phyloP scores from a whole-genome alignment of 2,797 vertebrate genomes.

The Aulostomus chinensis region DNA sequence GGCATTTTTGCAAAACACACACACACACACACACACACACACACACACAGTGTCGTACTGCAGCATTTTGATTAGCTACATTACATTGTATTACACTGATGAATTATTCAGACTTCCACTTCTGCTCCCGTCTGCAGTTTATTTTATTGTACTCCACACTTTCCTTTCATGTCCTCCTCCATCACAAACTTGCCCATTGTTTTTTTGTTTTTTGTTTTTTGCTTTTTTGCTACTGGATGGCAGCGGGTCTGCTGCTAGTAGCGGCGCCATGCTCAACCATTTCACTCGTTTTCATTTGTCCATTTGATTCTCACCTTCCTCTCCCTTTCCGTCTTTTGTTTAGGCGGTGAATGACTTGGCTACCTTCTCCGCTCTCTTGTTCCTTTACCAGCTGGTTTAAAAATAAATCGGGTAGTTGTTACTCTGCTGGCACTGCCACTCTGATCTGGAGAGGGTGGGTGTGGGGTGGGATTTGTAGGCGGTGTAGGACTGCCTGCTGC shows the following conservation, averaged over 20 bases:
- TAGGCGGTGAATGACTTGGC: conserved; percentile 42
- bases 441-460: conserved; percentile 53
- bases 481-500: conserved; percentile 51
- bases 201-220: conserved; percentile 16
- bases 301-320: conserved; percentile 47
- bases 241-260: conserved; percentile 12
- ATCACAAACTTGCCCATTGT: conserved; percentile 40
- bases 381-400: conserved; percentile 52
- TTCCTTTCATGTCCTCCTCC: conserved; percentile 25
- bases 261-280: conserved; percentile 9
- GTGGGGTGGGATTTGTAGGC: too few species aligned
- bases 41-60: conserved; percentile 16
- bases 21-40: too few species aligned
- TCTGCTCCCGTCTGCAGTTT: conserved; percentile 16
- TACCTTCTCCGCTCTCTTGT: conserved; percentile 41
- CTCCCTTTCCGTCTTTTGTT: conserved; percentile 63
- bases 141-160: conserved; percentile 11
- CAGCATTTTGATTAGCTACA: conserved; percentile 52
- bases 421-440: conserved; percentile 48
- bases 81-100: conserved; percentile 46
- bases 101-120: conserved; percentile 59
- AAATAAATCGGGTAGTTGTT: conserved; percentile 52
- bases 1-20: conserved; percentile 25
- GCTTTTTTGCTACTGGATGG: conserved; percentile 52
- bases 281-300: conserved; percentile 30